Evolutionary conservation across 2,797 vertebrate species (phyloP), one percentile per base, ranked within the genome.

Genomic region (Lacerta agilis): DNA sequence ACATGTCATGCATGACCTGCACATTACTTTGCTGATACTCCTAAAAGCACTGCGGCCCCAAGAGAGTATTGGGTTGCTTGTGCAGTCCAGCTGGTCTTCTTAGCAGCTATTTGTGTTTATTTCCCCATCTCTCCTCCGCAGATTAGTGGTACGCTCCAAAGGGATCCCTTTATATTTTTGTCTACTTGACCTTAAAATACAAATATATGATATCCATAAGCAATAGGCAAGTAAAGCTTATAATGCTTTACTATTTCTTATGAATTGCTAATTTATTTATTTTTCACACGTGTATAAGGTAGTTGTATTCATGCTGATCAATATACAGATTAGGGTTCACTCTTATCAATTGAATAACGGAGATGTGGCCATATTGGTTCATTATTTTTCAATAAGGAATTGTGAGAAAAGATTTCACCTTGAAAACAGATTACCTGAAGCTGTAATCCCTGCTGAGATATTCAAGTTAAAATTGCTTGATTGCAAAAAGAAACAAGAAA

Each of bases 171-270:
- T 89, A 90, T 91, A 96, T 92, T 94, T 69, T 95, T 93, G 93
- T 95, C 96, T 97, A 92, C 96, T 96, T 93, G 95, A 95, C 97
- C 95, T 92, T 96, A 95, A 95, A 94, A 95, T 96, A 96, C 94
- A 96, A 96, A 97, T 94, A 93, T 95, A 97, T 96, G 96, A 90
- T 91, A 96, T 95, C 94, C 95, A 90, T 91, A 91, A 96, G 95
- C 95, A 90, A 86, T 93, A 94, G 94, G 94, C 82, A 93, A 94
- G 95, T 92, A 94, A 96, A 96, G 96, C 95, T 95, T 93, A 92
- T 93, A 88, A 90, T 91, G 96, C 96, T 95, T 96, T 94, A 94
- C 91, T 89, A 82, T 93, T 96, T 94, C 90, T 95, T 90, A 91
- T 86, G 91, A 95, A 94, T 83, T 79, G 92, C 95, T 96, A 97